A percentile compares a stretch with the other conserved stretches of the same genome.
phyloP scores from a whole-genome alignment of 2,888 invertebrate genomes.

The Ormyrus pomaceus region DNA sequence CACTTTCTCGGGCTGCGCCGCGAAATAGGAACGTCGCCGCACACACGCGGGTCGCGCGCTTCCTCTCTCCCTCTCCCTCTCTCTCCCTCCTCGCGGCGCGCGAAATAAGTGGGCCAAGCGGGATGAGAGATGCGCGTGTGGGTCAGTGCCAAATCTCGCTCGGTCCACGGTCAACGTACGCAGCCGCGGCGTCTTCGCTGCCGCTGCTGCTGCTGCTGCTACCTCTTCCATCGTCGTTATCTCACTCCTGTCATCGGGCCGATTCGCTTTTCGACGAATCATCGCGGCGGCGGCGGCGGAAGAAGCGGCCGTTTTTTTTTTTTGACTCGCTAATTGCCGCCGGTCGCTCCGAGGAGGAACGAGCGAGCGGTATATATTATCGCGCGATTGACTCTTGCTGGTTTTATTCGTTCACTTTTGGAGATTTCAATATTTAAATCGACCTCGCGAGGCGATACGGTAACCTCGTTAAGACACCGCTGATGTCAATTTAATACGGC shows the following conservation, averaged over 20 bases:
- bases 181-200: constrained; percentile 21
- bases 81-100: neutral
- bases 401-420: too few relatives aligned
- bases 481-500: too few relatives aligned
- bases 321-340: too few relatives aligned
- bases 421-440: too few relatives aligned
- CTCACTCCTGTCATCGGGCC: constrained; percentile 20
- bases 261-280: too few relatives aligned
- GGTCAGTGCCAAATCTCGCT: constrained; percentile 70
- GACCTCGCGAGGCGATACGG: too few relatives aligned
- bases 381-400: too few relatives aligned
- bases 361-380: too few relatives aligned
- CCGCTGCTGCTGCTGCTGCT: neutral
- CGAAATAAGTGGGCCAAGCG: constrained; percentile 68
- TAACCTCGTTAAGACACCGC: too few relatives aligned
- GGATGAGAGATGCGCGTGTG: constrained; percentile 61
- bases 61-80: neutral
- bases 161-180: constrained; percentile 58
- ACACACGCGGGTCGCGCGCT: constrained; percentile 44
- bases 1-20: too few relatives aligned
- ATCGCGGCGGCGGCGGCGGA: neutral
- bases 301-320: neutral
- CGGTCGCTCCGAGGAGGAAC: too few relatives aligned
- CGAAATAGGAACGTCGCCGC: neutral
- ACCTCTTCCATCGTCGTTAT: neutral